Percentiles rank a stretch among this genome's conserved stretches.
phyloP scores from a whole-genome alignment of 92 coral and sea anemone species.

The Umimayanthus kanabou region DNA sequence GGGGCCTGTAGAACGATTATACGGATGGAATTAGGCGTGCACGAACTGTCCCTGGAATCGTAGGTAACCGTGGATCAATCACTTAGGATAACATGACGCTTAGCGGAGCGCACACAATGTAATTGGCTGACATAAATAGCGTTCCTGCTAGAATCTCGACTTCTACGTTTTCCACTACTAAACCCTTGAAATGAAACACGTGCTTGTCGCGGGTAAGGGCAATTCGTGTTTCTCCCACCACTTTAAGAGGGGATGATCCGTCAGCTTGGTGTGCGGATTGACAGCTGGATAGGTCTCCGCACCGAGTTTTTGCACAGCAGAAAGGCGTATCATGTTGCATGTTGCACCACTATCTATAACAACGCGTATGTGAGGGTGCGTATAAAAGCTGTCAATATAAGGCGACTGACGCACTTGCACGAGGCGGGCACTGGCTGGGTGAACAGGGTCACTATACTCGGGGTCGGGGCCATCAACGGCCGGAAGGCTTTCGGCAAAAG shows the following conservation, averaged over 20 bases:
- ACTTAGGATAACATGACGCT: constrained; percentile 16
- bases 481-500: background rate
- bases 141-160: constrained; percentile 21
- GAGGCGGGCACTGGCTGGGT: constrained; percentile 5
- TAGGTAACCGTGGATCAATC: constrained; percentile 2
- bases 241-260: constrained; percentile 27
- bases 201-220: constrained; percentile 25
- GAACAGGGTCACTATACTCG: background rate
- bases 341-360: constrained; percentile 45
- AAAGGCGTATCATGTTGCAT: constrained; percentile 39
- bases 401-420: constrained; percentile 39
- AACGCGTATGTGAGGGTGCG: constrained; percentile 22
- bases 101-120: constrained; percentile 34
- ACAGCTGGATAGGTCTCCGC: background rate
- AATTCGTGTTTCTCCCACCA: constrained; percentile 5
- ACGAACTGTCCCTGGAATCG: background rate
- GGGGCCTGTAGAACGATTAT: background rate
- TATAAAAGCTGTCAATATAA: background rate
- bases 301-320: constrained; percentile 17
- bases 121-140: background rate
- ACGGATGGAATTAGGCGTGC: background rate
- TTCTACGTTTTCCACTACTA: constrained; percentile 44
- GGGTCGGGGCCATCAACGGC: constrained; percentile 4
- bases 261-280: constrained; percentile 42
- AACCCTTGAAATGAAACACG: constrained; percentile 31